phyloP scores from a whole-genome alignment of 2,113 vertebrate species.

The Tylochromis polylepis region DNA sequence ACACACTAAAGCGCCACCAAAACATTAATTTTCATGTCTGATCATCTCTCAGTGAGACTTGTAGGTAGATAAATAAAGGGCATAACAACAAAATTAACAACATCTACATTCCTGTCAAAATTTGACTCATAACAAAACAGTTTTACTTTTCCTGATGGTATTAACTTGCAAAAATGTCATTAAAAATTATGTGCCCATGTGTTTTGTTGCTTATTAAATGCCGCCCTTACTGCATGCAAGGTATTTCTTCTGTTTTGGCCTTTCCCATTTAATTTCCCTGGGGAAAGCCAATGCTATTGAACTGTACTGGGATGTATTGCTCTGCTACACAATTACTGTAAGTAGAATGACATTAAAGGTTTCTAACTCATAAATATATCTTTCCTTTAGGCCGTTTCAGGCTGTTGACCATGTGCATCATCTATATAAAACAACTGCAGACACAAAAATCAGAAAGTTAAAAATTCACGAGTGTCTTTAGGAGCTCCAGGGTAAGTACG shows the following conservation, averaged over 20 bases:
- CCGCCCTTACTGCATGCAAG: not conserved
- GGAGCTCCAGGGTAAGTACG: not conserved
- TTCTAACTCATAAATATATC: constrained; percentile 17
- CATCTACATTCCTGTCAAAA: not conserved
- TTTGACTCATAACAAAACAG: not conserved
- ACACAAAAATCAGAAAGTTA: not conserved
- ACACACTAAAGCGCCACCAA: not conserved
- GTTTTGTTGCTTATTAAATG: not conserved
- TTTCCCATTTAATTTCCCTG: constrained; percentile 38
- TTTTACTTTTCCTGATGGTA: not conserved
- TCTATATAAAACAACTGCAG: not conserved
- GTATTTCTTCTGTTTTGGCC: constrained; percentile 7
- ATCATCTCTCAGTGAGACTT: not conserved
- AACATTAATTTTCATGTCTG: not conserved
- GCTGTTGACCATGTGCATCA: not conserved
- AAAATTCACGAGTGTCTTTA: constrained; percentile 5
- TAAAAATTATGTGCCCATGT: not conserved
- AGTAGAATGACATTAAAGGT: not conserved
- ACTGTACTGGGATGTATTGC: constrained; percentile 1
- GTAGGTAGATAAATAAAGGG: not conserved
- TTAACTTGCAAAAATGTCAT: not conserved
- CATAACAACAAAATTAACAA: not conserved
- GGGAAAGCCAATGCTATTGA: not conserved
- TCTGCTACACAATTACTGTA: constrained; percentile 28
- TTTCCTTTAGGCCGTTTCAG: not conserved